phyloP scores from a whole-genome alignment of 2,797 vertebrate species.

The Chelidonichthys spinosus region DNA sequence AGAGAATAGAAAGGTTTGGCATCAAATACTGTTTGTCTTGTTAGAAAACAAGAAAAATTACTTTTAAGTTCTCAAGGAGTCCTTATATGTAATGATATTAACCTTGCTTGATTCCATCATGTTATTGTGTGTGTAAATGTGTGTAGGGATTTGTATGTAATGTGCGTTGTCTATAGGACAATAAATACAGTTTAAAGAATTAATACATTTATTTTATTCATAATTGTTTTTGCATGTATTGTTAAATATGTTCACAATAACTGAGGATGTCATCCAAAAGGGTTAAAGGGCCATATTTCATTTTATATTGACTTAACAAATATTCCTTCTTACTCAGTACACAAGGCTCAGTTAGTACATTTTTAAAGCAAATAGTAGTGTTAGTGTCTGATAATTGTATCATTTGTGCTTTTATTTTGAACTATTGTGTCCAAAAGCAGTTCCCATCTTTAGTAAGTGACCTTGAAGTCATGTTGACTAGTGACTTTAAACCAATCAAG shows the following conservation, averaged over 20 bases:
- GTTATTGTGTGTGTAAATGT: neutral
- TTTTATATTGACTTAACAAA: neutral
- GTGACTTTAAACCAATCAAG: neutral
- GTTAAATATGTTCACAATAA: neutral
- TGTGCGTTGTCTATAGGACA: too few relatives aligned
- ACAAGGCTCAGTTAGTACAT: neutral
- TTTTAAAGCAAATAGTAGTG: too few relatives aligned
- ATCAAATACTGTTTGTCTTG: neutral
- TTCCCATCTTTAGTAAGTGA: too few relatives aligned
- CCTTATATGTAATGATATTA: too few relatives aligned
- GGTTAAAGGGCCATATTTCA: too few relatives aligned
- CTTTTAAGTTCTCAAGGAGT: too few relatives aligned
- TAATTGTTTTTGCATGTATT: neutral
- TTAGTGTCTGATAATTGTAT: too few relatives aligned
- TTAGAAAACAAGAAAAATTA: neutral
- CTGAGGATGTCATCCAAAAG: neutral
- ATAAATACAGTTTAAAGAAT: too few relatives aligned
- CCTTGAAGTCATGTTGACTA: neutral
- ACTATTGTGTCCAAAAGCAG: neutral
- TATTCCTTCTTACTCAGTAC: neutral
- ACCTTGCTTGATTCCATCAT: too few relatives aligned
- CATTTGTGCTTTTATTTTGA: too few relatives aligned
- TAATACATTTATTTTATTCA: neutral
- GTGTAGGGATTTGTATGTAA: too few relatives aligned
- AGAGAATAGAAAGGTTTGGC: neutral